phyloP scores from a whole-genome alignment of 1,140 invertebrate species.

The Andrena cerasifolii region DNA sequence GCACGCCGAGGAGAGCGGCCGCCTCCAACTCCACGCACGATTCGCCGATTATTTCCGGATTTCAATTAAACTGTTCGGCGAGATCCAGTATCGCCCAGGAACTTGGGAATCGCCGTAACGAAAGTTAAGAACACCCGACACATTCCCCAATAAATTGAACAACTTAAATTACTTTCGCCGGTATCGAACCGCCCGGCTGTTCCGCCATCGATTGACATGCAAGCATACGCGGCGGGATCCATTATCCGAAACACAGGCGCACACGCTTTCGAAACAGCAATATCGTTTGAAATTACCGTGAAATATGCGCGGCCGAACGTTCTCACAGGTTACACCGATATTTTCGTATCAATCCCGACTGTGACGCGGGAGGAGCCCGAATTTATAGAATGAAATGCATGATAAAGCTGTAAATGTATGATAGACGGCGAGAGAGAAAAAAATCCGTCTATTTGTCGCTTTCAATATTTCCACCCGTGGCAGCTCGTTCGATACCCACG shows the following conservation, averaged over 20 bases:
- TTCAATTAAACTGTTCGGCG: conserved; percentile 47
- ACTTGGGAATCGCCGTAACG: conserved; percentile 32
- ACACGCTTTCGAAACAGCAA: background rate
- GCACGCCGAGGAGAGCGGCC: background rate
- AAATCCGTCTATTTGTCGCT: background rate
- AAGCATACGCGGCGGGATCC: background rate
- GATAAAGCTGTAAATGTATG: background rate
- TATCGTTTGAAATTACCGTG: background rate
- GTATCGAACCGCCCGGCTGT: background rate
- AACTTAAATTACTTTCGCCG: conserved; percentile 47
- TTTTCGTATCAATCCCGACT: background rate
- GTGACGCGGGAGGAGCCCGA: background rate
- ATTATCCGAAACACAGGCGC: background rate
- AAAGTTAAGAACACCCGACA: conserved; percentile 16
- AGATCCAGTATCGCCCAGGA: conserved; percentile 1
- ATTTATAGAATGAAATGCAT: background rate
- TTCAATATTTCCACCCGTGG: background rate
- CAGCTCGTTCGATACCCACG: too few species aligned
- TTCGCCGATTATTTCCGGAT: conserved; percentile 36
- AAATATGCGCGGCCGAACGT: background rate
- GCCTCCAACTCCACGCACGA: conserved; percentile 17
- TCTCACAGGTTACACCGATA: background rate
- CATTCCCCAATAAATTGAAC: conserved; percentile 33
- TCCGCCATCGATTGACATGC: background rate
- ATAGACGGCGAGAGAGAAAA: too few species aligned